Base-by-base conservation (phyloP, 1,140 invertebrate species). In the Eueides isabella region DNA sequence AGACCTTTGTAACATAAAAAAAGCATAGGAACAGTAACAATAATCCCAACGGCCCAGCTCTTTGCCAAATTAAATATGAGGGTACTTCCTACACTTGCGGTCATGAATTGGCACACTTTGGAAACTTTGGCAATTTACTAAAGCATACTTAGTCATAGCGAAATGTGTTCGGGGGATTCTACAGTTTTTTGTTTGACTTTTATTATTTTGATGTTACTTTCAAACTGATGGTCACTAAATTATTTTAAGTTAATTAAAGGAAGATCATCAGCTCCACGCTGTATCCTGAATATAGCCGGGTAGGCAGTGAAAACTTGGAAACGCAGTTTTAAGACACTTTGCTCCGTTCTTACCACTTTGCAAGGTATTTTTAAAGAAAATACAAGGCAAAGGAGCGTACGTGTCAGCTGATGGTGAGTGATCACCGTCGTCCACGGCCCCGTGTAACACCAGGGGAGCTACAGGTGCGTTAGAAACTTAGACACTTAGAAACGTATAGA, bases 31-130 rank as follows among this genome's bases (percentile, higher is more conserved):
- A 80, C 61, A 67, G 72, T 74, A 69, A 80, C 76, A 76, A 77
- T 78, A 80, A 79, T 77, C 74, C 67, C 79, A 78, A 74, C 74
- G 65, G 75, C 75, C 67, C 74, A 73, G 67, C 63, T 76, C 72
- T 26, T 62, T 85, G 83, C 83, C 83, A 86, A 86, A 86, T 83
- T 85, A 86, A 86, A 85, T 85, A 80, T 84, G 75, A 77, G 72
- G 71, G 70, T 78, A 84, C 67, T 79, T 81, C 71, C 62, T 68
- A 75, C 81, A 75, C 74, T 81, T 75, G 79, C 71, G 81, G 79
- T 64, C 68, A 77, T 67, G 77, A 85, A 80, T 83, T 85, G 83
- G 81, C 81, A 81, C 77, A 81, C 79, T 85, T 83, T 68, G 63
- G 67, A 64, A 70, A 80, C 78, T 85, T 71, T 61, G 77, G 63